These are phyloP conservation scores for Neotoma lepida DNA, from an alignment of 2,113 vertebrate species.

Conservation along the genomic window DNA sequence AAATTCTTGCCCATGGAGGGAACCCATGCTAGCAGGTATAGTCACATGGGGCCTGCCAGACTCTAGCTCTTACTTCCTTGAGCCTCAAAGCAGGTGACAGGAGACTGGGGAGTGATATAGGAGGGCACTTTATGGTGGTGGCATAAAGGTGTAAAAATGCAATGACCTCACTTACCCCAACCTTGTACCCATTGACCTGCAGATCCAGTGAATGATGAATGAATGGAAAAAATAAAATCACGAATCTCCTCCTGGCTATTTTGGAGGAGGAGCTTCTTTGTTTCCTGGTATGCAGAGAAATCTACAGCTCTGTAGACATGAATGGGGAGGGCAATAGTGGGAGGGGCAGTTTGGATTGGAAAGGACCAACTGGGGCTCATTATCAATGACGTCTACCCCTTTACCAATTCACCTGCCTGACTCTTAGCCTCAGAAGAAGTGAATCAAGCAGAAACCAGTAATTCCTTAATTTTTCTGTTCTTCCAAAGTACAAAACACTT, in stretches of 20 bases:
- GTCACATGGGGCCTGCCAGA: neutral
- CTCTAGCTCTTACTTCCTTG: neutral
- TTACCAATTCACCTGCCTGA: neutral
- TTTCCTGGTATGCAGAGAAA: neutral
- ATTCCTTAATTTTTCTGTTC: neutral
- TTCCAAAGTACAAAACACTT: neutral
- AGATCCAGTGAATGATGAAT: conserved; percentile 24
- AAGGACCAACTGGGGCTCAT: neutral
- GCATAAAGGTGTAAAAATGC: neutral
- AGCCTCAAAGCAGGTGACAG: neutral
- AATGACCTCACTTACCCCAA: conserved; percentile 14
- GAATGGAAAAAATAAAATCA: conserved; percentile 48
- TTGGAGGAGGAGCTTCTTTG: conserved; percentile 20
- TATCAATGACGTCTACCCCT: neutral
- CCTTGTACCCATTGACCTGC: conserved; percentile 56
- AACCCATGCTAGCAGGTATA: rapidly evolving
- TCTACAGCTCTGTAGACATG: neutral
- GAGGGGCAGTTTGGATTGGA: neutral
- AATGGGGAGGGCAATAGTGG: neutral
- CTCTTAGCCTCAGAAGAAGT: neutral
- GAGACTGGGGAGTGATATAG: neutral
- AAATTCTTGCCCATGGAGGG: neutral
- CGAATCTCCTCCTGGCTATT: conserved; percentile 38
- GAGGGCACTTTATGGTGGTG: neutral
- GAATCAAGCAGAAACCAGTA: neutral